Evolutionary conservation across 2,113 vertebrate species (phyloP).

Genomic region (Hippopotamus amphibius): DNA sequence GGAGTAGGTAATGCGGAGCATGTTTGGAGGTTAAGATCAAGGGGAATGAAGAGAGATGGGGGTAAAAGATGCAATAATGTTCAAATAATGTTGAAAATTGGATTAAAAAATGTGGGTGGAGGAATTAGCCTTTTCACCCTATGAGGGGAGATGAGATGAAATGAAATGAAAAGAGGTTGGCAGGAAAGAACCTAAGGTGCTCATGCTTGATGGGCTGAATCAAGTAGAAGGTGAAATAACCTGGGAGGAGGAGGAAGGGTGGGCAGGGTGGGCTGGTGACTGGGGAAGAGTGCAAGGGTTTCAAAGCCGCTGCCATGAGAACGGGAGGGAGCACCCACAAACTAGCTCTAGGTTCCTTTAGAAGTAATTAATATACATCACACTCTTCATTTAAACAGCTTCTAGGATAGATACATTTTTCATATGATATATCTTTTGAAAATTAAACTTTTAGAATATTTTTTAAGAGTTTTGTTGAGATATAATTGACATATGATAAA

Average conservation of each 20-base stretch:
- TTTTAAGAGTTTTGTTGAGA: too few species aligned
- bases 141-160: background rate
- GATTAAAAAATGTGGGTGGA: background rate
- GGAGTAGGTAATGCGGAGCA: fast-evolving
- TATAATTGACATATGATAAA: too few species aligned
- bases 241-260: too few species aligned
- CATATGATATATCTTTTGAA: too few species aligned
- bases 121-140: background rate
- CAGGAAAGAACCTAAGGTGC: background rate
- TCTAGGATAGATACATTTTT: background rate
- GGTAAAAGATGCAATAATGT: background rate
- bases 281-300: background rate
- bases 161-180: background rate
- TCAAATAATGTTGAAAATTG: background rate
- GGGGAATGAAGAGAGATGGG: background rate
- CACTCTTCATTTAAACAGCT: background rate
- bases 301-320: background rate
- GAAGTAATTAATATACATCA: background rate
- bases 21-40: background rate
- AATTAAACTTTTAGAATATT: too few species aligned
- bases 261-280: fast-evolving
- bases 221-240: background rate
- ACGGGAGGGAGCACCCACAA: fast-evolving
- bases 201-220: background rate
- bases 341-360: background rate